Conservation (phyloP, 2,113 vertebrate species). For the Cyanoderma ruficeps region DNA sequence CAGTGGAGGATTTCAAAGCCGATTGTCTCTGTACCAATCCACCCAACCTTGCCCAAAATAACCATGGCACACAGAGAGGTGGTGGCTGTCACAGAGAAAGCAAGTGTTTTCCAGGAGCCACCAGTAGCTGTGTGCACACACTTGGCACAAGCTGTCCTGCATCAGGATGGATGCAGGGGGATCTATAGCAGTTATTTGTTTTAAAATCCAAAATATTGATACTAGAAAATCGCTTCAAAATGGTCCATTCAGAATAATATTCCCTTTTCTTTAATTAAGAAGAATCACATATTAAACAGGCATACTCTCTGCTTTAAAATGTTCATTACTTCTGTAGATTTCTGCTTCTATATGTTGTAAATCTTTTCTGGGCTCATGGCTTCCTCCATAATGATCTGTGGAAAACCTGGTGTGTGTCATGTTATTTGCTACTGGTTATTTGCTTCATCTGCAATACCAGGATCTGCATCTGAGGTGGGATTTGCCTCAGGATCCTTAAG, state of each 20-base stretch:
- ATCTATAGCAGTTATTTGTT: background rate
- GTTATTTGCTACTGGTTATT: background rate
- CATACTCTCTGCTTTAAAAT: background rate
- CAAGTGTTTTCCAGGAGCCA: background rate
- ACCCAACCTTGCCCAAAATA: background rate
- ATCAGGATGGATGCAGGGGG: rapidly evolving
- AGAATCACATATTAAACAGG: background rate
- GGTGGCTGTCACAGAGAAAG: background rate
- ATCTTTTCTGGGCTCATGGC: background rate
- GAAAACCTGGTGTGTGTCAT: background rate
- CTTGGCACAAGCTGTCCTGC: background rate
- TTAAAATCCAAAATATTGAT: background rate
- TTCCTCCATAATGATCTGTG: background rate
- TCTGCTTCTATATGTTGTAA: background rate
- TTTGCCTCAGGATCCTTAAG: background rate
- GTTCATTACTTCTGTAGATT: background rate
- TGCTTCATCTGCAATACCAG: background rate
- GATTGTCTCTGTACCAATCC: background rate
- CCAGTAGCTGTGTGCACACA: background rate
- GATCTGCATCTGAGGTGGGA: background rate
- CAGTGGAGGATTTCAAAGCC: background rate
- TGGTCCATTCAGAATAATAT: background rate
- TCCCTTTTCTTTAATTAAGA: background rate
- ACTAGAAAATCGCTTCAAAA: background rate
- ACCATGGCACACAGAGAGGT: rapidly evolving